Conservation (phyloP, 1,140 invertebrate genomes). For the Lepidotrigona ventralis region DNA sequence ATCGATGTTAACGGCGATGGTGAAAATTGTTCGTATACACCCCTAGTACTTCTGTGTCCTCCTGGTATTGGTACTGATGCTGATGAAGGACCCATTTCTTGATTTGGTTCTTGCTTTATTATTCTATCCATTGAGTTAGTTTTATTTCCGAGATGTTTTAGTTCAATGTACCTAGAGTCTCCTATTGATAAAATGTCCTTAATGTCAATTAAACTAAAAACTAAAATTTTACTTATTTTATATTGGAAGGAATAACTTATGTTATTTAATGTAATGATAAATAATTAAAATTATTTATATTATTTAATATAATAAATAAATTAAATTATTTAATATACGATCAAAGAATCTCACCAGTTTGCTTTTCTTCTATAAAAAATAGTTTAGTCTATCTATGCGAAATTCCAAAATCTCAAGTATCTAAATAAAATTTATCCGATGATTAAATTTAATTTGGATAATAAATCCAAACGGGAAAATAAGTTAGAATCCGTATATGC, state of each 20-base stretch:
- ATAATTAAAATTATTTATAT: background rate
- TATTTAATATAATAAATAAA: background rate
- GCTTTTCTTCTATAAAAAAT: background rate
- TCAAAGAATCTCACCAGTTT: conserved; percentile 10
- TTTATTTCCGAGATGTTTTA: conserved; percentile 53
- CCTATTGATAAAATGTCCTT: conserved; percentile 43
- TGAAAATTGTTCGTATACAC: conserved; percentile 76
- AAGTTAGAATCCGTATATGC: background rate
- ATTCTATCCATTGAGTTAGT: conserved; percentile 68
- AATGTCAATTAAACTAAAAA: background rate
- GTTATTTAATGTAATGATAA: background rate
- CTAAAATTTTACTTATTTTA: background rate
- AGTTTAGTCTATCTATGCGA: background rate
- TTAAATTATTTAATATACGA: background rate
- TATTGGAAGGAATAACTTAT: background rate
- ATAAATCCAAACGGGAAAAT: background rate
- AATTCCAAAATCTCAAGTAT: background rate
- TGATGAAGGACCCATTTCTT: conserved; percentile 72
- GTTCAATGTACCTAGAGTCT: conserved; percentile 35
- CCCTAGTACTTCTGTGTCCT: conserved; percentile 70
- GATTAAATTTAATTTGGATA: background rate
- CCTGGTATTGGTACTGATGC: conserved; percentile 78
- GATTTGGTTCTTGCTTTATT: conserved; percentile 71
- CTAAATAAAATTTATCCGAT: background rate
- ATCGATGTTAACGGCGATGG: conserved; percentile 74